Percentiles rank a stretch among this genome's conserved stretches.
Conservation (phyloP, 2,888 invertebrate species). For the Polymixis lichenea region DNA sequence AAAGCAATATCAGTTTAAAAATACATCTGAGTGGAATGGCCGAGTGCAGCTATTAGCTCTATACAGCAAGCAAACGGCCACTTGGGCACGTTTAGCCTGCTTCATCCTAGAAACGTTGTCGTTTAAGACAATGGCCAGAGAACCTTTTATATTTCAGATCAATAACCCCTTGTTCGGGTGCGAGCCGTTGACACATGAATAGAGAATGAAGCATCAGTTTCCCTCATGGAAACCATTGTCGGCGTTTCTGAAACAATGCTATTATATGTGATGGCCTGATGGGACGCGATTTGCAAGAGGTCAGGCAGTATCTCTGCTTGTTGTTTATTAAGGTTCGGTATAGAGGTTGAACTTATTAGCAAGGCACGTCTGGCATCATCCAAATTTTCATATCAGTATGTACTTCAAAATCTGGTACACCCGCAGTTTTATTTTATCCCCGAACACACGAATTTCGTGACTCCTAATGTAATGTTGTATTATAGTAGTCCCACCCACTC, state of each 20-base stretch:
- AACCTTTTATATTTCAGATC: conserved; percentile 85
- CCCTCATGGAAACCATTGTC: conserved; percentile 78
- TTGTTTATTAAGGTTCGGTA: conserved; percentile 55
- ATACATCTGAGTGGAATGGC: conserved; percentile 71
- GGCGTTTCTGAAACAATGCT: conserved; percentile 68
- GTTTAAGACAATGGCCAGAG: conserved; percentile 84
- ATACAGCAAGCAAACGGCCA: conserved; percentile 71
- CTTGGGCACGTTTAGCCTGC: conserved; percentile 85
- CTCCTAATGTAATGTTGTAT: conserved; percentile 73
- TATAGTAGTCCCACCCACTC: conserved; percentile 74
- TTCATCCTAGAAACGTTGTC: conserved; percentile 74
- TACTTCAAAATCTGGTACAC: conserved; percentile 49
- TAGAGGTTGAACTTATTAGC: conserved; percentile 64
- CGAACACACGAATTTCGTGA: conserved; percentile 70
- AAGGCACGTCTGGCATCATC: conserved; percentile 44
- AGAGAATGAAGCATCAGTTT: conserved; percentile 78
- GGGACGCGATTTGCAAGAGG: conserved; percentile 56
- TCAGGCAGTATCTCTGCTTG: conserved; percentile 44
- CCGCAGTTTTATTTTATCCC: conserved; percentile 61
- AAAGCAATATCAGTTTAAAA: conserved; percentile 79
- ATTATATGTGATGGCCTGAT: conserved; percentile 57
- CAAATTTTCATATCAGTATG: conserved; percentile 40
- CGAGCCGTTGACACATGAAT: conserved; percentile 84
- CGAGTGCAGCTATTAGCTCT: conserved; percentile 73
- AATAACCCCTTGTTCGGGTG: conserved; percentile 82